Evolutionary conservation across 2,797 vertebrate species (phyloP).

Genomic region (Pampus argenteus): DNA sequence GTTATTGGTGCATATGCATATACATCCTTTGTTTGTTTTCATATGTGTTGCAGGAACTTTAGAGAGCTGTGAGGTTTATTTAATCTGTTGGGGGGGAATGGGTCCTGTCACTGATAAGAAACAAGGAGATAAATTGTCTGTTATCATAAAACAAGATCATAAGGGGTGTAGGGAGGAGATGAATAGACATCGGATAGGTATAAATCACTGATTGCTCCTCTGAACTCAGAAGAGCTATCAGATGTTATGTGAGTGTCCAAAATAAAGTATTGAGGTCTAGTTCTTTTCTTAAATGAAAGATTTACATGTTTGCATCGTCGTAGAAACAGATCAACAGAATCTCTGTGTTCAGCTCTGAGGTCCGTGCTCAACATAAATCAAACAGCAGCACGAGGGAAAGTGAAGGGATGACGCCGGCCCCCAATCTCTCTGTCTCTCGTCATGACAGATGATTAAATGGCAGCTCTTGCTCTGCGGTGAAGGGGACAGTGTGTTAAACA

Average conservation of each 20-base stretch:
- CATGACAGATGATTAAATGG: slow-evolving; percentile 50
- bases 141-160: slow-evolving; percentile 57
- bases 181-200: slow-evolving; percentile 22
- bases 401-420: slow-evolving; percentile 1
- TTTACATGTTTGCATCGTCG: slow-evolving; percentile 34
- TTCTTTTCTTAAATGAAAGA: slow-evolving; percentile 37
- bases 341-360: slow-evolving; percentile 3
- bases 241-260: slow-evolving; percentile 5
- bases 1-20: background rate
- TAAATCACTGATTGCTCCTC: slow-evolving; percentile 53
- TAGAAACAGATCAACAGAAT: slow-evolving; percentile 44
- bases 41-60: slow-evolving; percentile 25
- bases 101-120: slow-evolving; percentile 53
- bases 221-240: slow-evolving; percentile 28
- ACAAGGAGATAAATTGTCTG: slow-evolving; percentile 46
- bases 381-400: slow-evolving; percentile 2
- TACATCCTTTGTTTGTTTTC: slow-evolving; percentile 52
- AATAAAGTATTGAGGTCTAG: slow-evolving; percentile 27
- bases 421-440: slow-evolving; percentile 12
- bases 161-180: slow-evolving; percentile 40
- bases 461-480: slow-evolving; percentile 34
- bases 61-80: slow-evolving; percentile 46
- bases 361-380: slow-evolving; percentile 26
- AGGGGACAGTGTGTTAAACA: slow-evolving; percentile 61
- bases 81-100: slow-evolving; percentile 49